phyloP scores from a whole-genome alignment of 2,797 vertebrate species.

The Amazona finschi region DNA sequence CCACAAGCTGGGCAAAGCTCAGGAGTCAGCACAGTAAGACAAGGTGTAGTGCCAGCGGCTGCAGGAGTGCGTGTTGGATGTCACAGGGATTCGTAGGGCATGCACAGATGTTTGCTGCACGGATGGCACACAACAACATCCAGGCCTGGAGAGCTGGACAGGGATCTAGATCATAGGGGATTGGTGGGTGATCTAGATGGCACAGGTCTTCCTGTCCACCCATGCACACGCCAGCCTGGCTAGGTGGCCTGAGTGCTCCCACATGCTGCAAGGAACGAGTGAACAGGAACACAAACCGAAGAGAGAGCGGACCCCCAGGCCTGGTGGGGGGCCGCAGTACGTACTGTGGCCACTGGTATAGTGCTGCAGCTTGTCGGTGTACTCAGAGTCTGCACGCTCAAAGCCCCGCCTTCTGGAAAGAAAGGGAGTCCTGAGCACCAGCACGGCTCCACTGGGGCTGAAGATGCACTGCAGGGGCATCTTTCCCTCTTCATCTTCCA shows the following conservation, averaged over 20 bases:
- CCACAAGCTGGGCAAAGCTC: background rate
- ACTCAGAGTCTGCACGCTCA: conserved; percentile 90
- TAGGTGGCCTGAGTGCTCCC: background rate
- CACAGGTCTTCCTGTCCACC: background rate
- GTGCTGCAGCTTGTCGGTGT: conserved; percentile 96
- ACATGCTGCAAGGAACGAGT: background rate
- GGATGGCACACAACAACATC: fast-evolving
- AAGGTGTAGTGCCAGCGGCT: background rate
- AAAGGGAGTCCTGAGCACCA: conserved; percentile 71
- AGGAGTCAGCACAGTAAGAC: background rate
- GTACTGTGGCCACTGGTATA: conserved; percentile 97
- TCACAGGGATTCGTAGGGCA: background rate
- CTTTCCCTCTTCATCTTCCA: background rate
- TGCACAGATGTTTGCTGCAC: fast-evolving
- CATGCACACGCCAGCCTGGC: background rate
- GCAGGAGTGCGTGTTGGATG: fast-evolving
- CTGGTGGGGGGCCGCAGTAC: conserved; percentile 68
- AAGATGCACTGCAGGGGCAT: background rate
- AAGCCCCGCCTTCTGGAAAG: conserved; percentile 88
- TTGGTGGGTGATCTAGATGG: too few species aligned
- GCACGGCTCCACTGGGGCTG: background rate
- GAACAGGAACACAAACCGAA: conserved; percentile 47
- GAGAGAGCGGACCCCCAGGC: background rate
- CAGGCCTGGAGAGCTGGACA: background rate
- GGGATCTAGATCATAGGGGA: background rate